Base-by-base conservation (phyloP, 2,113 vertebrate species). In the Rhinoptilus africanus region DNA sequence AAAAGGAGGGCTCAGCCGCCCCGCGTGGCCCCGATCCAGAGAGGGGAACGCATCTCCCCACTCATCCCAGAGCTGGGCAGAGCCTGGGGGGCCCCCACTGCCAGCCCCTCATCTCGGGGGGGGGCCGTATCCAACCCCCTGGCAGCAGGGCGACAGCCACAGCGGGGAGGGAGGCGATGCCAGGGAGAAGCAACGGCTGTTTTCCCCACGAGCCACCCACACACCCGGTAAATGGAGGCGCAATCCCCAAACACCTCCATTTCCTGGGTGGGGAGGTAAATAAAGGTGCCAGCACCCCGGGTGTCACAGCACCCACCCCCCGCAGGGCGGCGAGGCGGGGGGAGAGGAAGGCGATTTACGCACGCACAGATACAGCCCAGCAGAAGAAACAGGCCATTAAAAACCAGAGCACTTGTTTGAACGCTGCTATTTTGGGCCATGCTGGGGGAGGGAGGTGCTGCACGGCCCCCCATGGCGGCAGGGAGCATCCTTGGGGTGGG, bases 321-420 rank as follows among this genome's bases (percentile, higher is more conserved):
- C 11, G 2, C 30, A 7, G 48, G 72, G 69, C 2, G 4, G 23
- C 45, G 3, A 47, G 37, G 72, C 45, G 57, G 60, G 4, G 19
- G 81, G 62, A 85, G 88, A 95, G 94, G 93, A 96, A 97, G 95
- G 96, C 92, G 94, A 96, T 48, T 22, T 48, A 48, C 47, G 12
- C 47, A 19, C 45, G 20, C 47, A 19, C 47, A 21, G 28, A 12
- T 13, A 20, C 6, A 45, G 28, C 15, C 24, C 18, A 28, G 75
- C 57, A 41, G 67, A 28, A 91, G 87, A 95, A 96, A 86, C 47
- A 77, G 94, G 83, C 80, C 92, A 88, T 96, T 93, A 92, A 94
- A 93, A 96, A 95, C 64, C 89, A 92, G 91, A 97, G 64, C 96
- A 93, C 93, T 96, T 95, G 93, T 91, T 81, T 43, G 86, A 91